phyloP scores from a whole-genome alignment of 1,140 invertebrate species.

The Choristoneura fumiferana region DNA sequence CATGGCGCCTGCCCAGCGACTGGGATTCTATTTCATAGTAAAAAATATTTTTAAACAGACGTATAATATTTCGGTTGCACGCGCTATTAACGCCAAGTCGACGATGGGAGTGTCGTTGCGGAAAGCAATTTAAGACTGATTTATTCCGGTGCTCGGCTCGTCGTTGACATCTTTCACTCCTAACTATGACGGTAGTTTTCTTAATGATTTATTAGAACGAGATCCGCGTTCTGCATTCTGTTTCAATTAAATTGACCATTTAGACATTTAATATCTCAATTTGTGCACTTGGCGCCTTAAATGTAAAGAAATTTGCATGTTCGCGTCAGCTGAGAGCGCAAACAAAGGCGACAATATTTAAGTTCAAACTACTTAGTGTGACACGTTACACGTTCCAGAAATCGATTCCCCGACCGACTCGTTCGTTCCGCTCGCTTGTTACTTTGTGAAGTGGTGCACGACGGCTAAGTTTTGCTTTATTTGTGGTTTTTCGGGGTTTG shows the following conservation, averaged over 20 bases:
- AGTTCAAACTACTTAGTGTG: conserved; percentile 17
- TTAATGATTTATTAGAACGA: conserved; percentile 56
- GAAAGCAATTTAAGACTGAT: conserved; percentile 72
- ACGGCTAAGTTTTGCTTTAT: conserved; percentile 50
- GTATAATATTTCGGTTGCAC: conserved; percentile 67
- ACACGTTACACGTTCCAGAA: conserved; percentile 22
- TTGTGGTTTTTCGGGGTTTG: conserved; percentile 55
- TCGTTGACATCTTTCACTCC: conserved; percentile 57
- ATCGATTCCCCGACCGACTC: conserved; percentile 36
- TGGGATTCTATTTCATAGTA: conserved; percentile 52
- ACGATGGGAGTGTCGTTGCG: conserved; percentile 64
- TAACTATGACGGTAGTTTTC: conserved; percentile 66
- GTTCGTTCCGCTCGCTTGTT: conserved; percentile 58
- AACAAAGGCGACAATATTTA: conserved; percentile 14
- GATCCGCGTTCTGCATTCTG: conserved; percentile 35
- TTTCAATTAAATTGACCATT: conserved; percentile 43
- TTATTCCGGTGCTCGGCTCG: conserved; percentile 50
- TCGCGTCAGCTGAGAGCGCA: background rate
- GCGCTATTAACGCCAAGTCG: conserved; percentile 69
- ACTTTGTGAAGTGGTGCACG: conserved; percentile 53
- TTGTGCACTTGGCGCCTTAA: background rate
- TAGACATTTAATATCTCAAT: conserved; percentile 15
- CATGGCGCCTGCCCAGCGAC: conserved; percentile 47
- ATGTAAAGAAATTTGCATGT: conserved; percentile 1
- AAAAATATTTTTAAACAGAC: conserved; percentile 61